A percentile compares a stretch with the other conserved stretches of the same genome.
Conservation (phyloP, 2,888 invertebrate species). For the Sicus ferrugineus region DNA sequence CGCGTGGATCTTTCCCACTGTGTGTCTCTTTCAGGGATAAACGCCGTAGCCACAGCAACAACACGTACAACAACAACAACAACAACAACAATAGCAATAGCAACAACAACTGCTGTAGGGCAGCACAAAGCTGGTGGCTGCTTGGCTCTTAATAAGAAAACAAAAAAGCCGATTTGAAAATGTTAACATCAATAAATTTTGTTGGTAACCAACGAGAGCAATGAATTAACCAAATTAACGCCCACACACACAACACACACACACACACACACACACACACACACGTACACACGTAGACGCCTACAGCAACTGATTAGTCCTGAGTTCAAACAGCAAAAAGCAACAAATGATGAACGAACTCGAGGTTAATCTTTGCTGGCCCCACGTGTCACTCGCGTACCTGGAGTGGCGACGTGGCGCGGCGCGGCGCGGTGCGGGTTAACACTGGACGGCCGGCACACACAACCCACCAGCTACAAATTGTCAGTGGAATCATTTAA, state of each 20-base stretch:
- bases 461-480: not conserved
- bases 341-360: not conserved
- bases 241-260: not conserved
- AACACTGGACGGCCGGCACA: not conserved
- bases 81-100: not conserved
- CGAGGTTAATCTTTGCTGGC: conserved; percentile 15
- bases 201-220: conserved; percentile 8
- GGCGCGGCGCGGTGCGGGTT: not conserved
- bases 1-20: conserved; percentile 8
- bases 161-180: not conserved
- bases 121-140: not conserved
- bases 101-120: conserved; percentile 1
- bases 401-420: not conserved
- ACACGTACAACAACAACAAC: not conserved
- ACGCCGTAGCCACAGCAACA: not conserved
- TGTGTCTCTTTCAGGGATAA: conserved; percentile 1
- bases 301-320: not conserved
- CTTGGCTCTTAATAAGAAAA: not conserved
- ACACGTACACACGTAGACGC: no score
- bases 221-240: conserved; percentile 32
- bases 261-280: no score
- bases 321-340: not conserved
- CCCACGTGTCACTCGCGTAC: not conserved
- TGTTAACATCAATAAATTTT: conserved; percentile 11
- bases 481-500: conserved; percentile 27